A percentile compares a stretch with the other conserved stretches of the same genome.
Conservation (phyloP, 2,113 vertebrate species). For the Morone saxatilis region DNA sequence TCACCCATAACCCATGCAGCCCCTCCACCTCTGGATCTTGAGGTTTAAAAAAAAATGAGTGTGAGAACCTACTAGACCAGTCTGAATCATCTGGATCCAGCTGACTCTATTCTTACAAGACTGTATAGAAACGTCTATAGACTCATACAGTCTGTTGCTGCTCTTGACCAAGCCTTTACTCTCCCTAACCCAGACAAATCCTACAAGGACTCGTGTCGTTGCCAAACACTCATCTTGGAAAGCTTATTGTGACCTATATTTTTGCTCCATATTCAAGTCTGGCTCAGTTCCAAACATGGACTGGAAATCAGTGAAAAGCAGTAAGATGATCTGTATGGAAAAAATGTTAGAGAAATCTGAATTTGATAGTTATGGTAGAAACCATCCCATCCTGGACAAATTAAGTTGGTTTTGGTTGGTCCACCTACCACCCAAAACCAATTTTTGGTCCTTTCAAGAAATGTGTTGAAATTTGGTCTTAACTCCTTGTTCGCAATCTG, state of each 20-base stretch:
- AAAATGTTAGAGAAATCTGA: neutral
- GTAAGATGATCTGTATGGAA: neutral
- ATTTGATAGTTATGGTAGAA: neutral
- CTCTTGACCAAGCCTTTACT: constrained; percentile 51
- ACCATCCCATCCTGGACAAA: neutral
- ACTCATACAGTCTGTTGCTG: constrained; percentile 40
- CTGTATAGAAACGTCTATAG: constrained; percentile 34
- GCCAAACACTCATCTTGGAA: constrained; percentile 54
- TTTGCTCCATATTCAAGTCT: constrained; percentile 15
- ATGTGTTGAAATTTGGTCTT: neutral
- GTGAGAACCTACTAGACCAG: neutral
- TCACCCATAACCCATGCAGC: neutral
- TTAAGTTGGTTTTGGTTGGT: neutral
- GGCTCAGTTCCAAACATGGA: neutral
- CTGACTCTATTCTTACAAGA: constrained; percentile 35
- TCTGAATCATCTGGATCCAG: constrained; percentile 22
- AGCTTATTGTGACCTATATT: constrained; percentile 9
- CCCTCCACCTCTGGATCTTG: constrained; percentile 22
- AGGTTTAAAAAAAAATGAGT: neutral
- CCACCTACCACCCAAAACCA: no score
- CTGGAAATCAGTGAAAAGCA: neutral
- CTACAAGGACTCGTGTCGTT: constrained; percentile 25
- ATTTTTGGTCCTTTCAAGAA: neutral
- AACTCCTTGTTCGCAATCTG: neutral
- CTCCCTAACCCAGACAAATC: constrained; percentile 2